A percentile compares a stretch with the other conserved stretches of the same genome.
These are phyloP conservation scores for Aspidiotus destructor DNA, from an alignment of 2,888 invertebrate species.

Conservation along the genomic window DNA sequence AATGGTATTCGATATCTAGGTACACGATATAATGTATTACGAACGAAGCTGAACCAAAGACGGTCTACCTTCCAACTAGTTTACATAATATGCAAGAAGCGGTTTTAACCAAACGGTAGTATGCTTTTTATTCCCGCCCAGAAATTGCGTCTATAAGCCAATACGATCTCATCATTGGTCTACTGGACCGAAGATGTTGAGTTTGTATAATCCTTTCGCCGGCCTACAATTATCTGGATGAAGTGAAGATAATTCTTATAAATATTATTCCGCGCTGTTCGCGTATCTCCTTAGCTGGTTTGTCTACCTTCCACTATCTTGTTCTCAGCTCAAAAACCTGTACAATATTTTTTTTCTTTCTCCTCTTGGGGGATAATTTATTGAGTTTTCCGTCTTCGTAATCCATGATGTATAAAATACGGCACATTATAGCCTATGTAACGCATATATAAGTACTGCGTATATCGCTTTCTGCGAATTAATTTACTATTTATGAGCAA, in stretches of 20 bases:
- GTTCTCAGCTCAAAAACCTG: not conserved
- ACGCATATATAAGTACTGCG: no score
- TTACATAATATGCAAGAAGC: conserved; percentile 8
- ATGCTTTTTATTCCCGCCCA: conserved; percentile 28
- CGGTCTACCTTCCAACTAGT: conserved; percentile 5
- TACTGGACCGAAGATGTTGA: conserved; percentile 27
- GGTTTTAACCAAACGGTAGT: not conserved
- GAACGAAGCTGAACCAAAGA: not conserved
- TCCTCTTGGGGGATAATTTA: not conserved
- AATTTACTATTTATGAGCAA: conserved; percentile 1
- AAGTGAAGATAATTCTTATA: conserved; percentile 11
- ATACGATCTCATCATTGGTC: conserved; percentile 25
- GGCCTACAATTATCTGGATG: conserved; percentile 24
- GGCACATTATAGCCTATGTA: no score
- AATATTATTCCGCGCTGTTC: conserved; percentile 6
- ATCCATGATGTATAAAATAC: not conserved
- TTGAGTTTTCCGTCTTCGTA: not conserved
- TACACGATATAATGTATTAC: no score
- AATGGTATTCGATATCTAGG: no score
- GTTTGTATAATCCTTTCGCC: conserved; percentile 24
- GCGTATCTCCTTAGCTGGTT: not conserved
- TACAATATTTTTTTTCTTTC: not conserved
- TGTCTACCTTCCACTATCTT: not conserved
- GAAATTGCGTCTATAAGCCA: conserved; percentile 23
- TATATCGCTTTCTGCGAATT: not conserved